These are phyloP conservation scores for Nycteola revayana DNA, from an alignment of 2,888 invertebrate genomes.

Conservation along the genomic window DNA sequence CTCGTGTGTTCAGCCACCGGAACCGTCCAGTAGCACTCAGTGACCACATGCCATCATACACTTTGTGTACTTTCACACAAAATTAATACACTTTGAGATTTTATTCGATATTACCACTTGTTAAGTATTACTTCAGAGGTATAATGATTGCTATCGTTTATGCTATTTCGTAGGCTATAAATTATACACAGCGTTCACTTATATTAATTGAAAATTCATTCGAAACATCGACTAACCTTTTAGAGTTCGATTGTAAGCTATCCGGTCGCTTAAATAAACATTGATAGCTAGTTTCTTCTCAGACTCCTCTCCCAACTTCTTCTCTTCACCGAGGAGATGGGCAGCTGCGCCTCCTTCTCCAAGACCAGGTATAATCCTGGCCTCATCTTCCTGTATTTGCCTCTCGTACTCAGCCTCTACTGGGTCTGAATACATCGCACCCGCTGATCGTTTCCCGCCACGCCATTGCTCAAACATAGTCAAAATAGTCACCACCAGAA, in stretches of 20 bases:
- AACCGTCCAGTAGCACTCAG: no score
- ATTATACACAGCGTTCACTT: no score
- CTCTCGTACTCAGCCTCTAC: constrained; percentile 62
- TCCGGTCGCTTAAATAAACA: constrained; percentile 92
- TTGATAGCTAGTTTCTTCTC: constrained; percentile 94
- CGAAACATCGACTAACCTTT: constrained; percentile 66
- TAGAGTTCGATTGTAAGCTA: constrained; percentile 91
- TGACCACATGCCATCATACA: no score
- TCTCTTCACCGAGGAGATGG: constrained; percentile 84
- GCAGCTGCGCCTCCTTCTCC: constrained; percentile 88
- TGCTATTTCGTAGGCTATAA: no score
- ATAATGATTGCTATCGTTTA: no score
- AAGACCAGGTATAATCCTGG: constrained; percentile 84
- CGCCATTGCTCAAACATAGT: constrained; percentile 69
- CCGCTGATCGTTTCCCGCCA: constrained; percentile 56
- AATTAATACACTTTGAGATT: no score
- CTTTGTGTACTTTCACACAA: no score
- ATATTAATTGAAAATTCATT: no score
- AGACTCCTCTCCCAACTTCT: constrained; percentile 84
- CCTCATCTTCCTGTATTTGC: constrained; percentile 83
- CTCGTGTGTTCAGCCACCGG: no score
- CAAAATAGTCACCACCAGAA: constrained; percentile 58
- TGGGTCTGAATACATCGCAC: constrained; percentile 42
- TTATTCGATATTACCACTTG: no score
- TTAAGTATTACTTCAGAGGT: no score